These are phyloP conservation scores for Phenganax marumi DNA, from an alignment of 92 coral and sea anemone genomes.

Conservation along the genomic window DNA sequence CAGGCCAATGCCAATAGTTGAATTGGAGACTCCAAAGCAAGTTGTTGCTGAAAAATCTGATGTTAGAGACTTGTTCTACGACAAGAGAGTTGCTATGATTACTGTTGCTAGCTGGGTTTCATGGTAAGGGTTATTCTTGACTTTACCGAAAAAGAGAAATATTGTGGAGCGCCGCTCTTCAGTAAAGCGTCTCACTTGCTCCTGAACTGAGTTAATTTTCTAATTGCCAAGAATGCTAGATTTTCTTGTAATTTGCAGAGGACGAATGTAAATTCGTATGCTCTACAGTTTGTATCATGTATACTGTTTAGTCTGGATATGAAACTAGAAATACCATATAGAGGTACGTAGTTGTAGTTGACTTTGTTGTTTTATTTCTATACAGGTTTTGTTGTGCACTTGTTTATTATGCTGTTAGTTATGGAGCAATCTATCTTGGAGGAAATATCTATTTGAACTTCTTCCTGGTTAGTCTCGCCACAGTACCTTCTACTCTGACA, in stretches of 20 bases:
- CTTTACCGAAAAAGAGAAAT: too few relatives aligned
- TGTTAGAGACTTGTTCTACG: not conserved
- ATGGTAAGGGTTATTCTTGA: not conserved
- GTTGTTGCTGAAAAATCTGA: not conserved
- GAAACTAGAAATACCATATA: too few relatives aligned
- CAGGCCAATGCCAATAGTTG: not conserved
- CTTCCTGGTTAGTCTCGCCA: not conserved
- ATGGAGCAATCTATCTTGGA: slow-evolving; percentile 1
- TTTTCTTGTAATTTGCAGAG: too few relatives aligned
- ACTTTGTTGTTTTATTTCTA: not conserved
- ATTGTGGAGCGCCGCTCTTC: too few relatives aligned
- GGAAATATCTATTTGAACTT: slow-evolving; percentile 1
- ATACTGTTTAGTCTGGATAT: too few relatives aligned
- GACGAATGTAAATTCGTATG: too few relatives aligned
- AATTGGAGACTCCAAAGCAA: not conserved
- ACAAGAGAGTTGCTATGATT: not conserved
- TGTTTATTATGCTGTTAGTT: not conserved
- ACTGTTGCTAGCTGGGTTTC: not conserved
- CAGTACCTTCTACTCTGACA: not conserved
- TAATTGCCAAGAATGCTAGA: not conserved
- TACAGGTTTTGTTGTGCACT: not conserved
- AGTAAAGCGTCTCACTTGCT: too few relatives aligned
- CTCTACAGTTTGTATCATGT: too few relatives aligned
- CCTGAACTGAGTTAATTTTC: too few relatives aligned
- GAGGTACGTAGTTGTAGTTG: too few relatives aligned